A percentile compares a stretch with the other conserved stretches of the same genome.
Conservation (phyloP, 2,797 vertebrate species). For the Gastrophryne carolinensis region DNA sequence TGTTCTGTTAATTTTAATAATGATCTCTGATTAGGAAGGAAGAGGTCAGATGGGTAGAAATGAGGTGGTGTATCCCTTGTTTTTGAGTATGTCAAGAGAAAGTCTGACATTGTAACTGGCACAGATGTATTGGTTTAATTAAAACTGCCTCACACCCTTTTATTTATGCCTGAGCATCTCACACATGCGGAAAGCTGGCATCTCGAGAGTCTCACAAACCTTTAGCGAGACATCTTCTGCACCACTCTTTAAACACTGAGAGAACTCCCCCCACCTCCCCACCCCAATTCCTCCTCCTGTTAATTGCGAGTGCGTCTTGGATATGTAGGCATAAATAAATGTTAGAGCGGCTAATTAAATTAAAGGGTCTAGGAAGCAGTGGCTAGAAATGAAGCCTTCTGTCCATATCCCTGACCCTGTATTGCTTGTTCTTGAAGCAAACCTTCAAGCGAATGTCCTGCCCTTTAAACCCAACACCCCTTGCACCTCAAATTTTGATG, state of each 20-base stretch:
- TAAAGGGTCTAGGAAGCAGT: constrained; percentile 52
- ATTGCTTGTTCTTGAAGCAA: neutral
- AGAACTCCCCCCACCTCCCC: constrained; percentile 46
- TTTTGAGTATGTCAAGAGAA: constrained; percentile 54
- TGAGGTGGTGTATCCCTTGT: constrained; percentile 51
- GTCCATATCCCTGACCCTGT: neutral
- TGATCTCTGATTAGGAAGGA: neutral
- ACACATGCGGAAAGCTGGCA: constrained; percentile 67
- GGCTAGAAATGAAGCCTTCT: constrained; percentile 12
- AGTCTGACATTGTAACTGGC: constrained; percentile 61
- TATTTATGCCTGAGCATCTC: constrained; percentile 72
- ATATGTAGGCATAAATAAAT: constrained; percentile 70
- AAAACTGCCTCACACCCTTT: constrained; percentile 67
- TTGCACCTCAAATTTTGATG: no score
- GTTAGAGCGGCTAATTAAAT: constrained; percentile 62
- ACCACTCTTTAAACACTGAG: constrained; percentile 63
- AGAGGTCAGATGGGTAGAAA: constrained; percentile 34
- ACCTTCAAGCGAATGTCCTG: no score
- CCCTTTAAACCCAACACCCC: no score
- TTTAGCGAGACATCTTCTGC: constrained; percentile 69
- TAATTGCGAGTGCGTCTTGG: constrained; percentile 57
- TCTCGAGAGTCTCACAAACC: constrained; percentile 69
- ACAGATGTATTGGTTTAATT: constrained; percentile 69
- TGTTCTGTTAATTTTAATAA: no score
- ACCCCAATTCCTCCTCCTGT: constrained; percentile 37